Evolutionary conservation across 2,888 invertebrate genomes (phyloP), one percentile per base, ranked within the genome.

Genomic region (Caenorhabditis afra): DNA sequence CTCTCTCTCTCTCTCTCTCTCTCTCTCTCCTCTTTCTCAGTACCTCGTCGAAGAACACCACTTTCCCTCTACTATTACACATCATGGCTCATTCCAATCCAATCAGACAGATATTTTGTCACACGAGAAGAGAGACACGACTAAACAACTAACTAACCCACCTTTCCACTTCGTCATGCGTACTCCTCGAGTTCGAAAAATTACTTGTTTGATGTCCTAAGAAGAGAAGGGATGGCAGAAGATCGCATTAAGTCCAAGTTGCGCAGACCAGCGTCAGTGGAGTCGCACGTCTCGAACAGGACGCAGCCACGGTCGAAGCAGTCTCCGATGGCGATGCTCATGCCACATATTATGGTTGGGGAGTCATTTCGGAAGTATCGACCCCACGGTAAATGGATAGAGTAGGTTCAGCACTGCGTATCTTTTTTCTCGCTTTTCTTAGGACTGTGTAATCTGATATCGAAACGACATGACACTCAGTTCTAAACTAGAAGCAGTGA

Each of bases 21-120:
- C 45, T 41, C 59, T 59, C 59, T 59, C 59, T 50, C 59, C 68
- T 18, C 52, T 50, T 23, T 41, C 50, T 47, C 41, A 41, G 61
- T 41, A 50, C 44, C 44, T 57, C 58, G 55, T 52, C 55, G 45
- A 67, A 75, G 67, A 67, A 76, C 75, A 76, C 67, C 75, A 67
- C 62, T 75, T 68, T 74, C 58, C 61, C 49, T 74, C 74, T 73
- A 73, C 62, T 73, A 73, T 73, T 73, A 73, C 73, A 73, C 68
- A 23, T 49, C 57, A 49, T 62, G 62, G 62, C 71, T 71, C 73
- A 66, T 74, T 66, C 74, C 59, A 74, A 66, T 66, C 59, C 66
- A 74, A 74, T 74, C 74, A 74, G 74, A 74, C 74, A 65, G 74
- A 74, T 74, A 74, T 74, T 74, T 74, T 74, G 74, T 66, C 66